Percentiles rank a stretch among this genome's conserved stretches.
Evolutionary conservation across 2,113 vertebrate species (phyloP).

Genomic region (Jacana jacana): DNA sequence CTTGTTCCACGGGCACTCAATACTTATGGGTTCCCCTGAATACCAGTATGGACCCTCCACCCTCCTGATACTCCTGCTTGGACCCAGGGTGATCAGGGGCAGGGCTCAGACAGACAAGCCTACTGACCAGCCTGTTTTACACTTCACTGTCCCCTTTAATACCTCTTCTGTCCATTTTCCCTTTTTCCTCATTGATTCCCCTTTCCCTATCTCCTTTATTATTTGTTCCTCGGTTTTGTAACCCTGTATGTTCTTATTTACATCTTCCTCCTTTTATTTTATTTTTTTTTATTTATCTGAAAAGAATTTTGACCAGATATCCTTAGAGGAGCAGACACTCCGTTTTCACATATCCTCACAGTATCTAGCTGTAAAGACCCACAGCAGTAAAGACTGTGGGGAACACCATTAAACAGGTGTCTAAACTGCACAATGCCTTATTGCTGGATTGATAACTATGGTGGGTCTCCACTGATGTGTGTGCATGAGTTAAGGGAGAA

Average conservation of each 20-base stretch:
- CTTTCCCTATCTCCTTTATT: background rate
- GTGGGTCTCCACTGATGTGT: background rate
- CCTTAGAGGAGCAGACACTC: background rate
- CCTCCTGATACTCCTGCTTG: rapidly evolving
- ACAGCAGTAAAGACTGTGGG: background rate
- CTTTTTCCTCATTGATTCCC: background rate
- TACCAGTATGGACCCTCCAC: rapidly evolving
- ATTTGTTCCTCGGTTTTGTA: background rate
- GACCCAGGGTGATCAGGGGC: background rate
- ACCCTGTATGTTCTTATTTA: background rate
- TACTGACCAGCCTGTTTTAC: background rate
- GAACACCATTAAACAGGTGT: background rate
- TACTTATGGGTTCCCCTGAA: rapidly evolving
- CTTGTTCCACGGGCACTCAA: background rate
- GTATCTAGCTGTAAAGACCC: background rate
- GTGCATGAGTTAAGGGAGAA: background rate
- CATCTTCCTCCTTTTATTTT: background rate
- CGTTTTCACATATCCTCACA: background rate
- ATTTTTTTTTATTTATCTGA: background rate
- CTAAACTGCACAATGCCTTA: background rate
- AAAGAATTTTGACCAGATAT: background rate
- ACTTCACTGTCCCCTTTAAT: background rate
- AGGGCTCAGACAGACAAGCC: background rate
- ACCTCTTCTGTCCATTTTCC: background rate
- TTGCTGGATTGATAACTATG: background rate